Percentiles rank a stretch among this genome's conserved stretches.
Conservation (phyloP, 2,888 invertebrate species). For the Plemyria rubiginata region DNA sequence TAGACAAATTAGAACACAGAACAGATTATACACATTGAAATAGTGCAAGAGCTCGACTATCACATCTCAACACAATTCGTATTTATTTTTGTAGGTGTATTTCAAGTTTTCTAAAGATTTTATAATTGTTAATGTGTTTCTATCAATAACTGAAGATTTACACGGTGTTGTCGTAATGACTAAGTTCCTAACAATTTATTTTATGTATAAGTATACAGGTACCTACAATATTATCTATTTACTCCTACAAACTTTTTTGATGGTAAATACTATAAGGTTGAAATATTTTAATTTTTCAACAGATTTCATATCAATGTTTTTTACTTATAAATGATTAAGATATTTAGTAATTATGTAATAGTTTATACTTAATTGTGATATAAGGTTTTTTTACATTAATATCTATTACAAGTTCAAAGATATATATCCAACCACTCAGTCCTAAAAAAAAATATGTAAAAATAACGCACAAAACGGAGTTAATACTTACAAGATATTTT, state of each 20-base stretch:
- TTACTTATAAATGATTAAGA: background rate
- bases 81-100: conserved; percentile 1
- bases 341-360: background rate
- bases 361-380: no score
- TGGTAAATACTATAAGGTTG: background rate
- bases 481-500: no score
- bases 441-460: no score
- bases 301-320: background rate
- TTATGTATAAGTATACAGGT: background rate
- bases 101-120: background rate
- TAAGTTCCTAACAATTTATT: background rate
- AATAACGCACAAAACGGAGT: no score
- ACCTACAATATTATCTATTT: background rate
- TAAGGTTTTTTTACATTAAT: no score
- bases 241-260: background rate
- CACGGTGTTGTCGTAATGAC: background rate
- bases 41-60: conserved; percentile 20
- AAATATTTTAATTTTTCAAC: background rate
- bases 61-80: background rate
- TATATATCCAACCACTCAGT: no score
- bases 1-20: no score
- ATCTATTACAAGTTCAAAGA: no score
- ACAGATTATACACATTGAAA: background rate
- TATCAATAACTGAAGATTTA: background rate
- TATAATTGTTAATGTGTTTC: background rate